Evolutionary conservation across 2,888 invertebrate genomes (phyloP).

Genomic region (Rhorus exstirpatorius): DNA sequence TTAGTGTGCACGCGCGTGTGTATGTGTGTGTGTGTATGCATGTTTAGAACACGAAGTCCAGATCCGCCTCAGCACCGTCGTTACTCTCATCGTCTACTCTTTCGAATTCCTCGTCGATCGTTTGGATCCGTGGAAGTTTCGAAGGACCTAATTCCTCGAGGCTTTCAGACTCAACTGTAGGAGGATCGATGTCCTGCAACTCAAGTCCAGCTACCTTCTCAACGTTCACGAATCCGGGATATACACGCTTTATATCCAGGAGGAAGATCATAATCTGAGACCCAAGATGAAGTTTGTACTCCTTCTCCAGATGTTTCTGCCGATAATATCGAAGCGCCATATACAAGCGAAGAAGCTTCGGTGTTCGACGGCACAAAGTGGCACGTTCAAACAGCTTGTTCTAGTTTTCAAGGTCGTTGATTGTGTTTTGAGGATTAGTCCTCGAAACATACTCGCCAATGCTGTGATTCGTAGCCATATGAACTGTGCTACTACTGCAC

Average conservation of each 20-base stretch:
- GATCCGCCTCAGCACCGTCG: neutral
- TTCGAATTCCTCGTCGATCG: constrained; percentile 11
- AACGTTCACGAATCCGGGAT: constrained; percentile 54
- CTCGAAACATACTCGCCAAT: constrained; percentile 58
- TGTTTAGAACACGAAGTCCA: too few relatives aligned
- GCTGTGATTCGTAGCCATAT: constrained; percentile 67
- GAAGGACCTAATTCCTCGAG: constrained; percentile 1
- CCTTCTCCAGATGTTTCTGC: constrained; percentile 22
- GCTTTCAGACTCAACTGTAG: constrained; percentile 43
- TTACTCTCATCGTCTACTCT: neutral
- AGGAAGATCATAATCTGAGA: constrained; percentile 61
- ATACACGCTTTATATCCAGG: constrained; percentile 60
- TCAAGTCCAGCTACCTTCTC: constrained; percentile 28
- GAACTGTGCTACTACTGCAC: constrained; percentile 49
- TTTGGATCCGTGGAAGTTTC: constrained; percentile 3
- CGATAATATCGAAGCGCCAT: constrained; percentile 59
- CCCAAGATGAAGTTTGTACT: constrained; percentile 2
- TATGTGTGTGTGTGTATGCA: too few relatives aligned
- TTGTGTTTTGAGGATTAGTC: constrained; percentile 26
- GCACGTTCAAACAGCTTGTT: constrained; percentile 60
- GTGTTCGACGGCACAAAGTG: constrained; percentile 53
- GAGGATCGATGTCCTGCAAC: constrained; percentile 47
- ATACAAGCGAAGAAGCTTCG: constrained; percentile 63
- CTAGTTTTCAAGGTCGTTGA: constrained; percentile 2
- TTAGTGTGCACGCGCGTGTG: too few relatives aligned